A percentile compares a stretch with the other conserved stretches of the same genome.
phyloP scores from a whole-genome alignment of 2,888 invertebrate genomes.

The Drosophila flavopinicola region DNA sequence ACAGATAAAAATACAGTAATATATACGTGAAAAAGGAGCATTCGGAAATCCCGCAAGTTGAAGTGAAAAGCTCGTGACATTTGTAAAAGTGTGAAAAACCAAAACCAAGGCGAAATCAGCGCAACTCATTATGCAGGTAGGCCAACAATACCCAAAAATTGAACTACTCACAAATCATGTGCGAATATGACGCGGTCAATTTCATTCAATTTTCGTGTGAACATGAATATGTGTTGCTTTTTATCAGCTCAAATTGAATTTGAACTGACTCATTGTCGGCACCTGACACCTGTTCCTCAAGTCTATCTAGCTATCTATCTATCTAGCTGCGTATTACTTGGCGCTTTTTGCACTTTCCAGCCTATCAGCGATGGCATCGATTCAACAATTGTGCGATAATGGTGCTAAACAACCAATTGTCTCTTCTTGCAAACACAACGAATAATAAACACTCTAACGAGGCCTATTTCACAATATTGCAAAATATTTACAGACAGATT shows the following conservation, averaged over 20 bases:
- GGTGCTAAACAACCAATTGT: conserved; percentile 25
- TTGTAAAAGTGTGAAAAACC: not conserved
- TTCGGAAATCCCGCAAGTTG: too few species aligned
- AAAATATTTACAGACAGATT: too few species aligned
- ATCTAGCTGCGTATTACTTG: too few species aligned
- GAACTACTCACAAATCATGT: not conserved
- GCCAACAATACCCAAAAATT: not conserved
- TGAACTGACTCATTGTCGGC: conserved; percentile 26
- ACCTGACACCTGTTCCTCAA: conserved; percentile 13
- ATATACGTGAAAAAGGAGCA: not conserved
- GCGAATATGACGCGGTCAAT: not conserved
- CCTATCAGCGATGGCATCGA: conserved; percentile 17
- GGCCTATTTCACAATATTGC: conserved; percentile 7
- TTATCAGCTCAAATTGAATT: conserved; percentile 13
- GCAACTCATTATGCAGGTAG: not conserved
- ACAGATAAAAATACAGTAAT: not conserved
- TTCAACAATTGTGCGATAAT: conserved; percentile 22
- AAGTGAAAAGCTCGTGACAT: not conserved
- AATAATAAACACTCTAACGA: conserved; percentile 5
- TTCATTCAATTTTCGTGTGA: not conserved
- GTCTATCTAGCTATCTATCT: not conserved
- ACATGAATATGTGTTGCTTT: not conserved
- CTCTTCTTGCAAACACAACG: not conserved
- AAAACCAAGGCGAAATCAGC: not conserved
- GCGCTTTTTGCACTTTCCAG: conserved; percentile 14